phyloP scores from a whole-genome alignment of 2,888 invertebrate genomes.

The Nudaria mundana region DNA sequence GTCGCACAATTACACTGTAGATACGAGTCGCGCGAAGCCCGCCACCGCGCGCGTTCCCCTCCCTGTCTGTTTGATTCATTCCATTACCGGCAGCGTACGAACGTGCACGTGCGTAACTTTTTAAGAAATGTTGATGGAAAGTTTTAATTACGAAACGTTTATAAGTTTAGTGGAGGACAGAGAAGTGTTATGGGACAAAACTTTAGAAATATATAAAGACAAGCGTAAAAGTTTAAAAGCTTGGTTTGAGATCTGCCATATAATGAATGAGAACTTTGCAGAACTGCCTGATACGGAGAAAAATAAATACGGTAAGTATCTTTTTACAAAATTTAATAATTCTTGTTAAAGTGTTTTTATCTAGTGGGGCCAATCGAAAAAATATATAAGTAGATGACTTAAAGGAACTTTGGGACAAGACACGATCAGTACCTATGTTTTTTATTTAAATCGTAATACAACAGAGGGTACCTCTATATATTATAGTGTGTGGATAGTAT shows the following conservation, averaged over 20 bases:
- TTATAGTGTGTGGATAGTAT: slow-evolving; percentile 8
- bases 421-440: slow-evolving; percentile 9
- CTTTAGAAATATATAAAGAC: slow-evolving; percentile 8
- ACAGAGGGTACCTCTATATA: slow-evolving; percentile 7
- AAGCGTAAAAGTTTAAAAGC: slow-evolving; percentile 7
- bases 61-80: slow-evolving; percentile 7
- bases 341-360: slow-evolving; percentile 9
- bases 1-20: slow-evolving; percentile 1
- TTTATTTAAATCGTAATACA: slow-evolving; percentile 11
- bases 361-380: slow-evolving; percentile 10
- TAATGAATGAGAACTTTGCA: slow-evolving; percentile 5
- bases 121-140: slow-evolving; percentile 10
- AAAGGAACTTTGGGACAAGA: slow-evolving; percentile 11
- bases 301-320: slow-evolving; percentile 8
- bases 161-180: slow-evolving; percentile 9
- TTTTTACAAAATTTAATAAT: slow-evolving; percentile 8
- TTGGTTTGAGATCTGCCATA: slow-evolving; percentile 5
- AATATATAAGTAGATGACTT: slow-evolving; percentile 9
- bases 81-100: slow-evolving; percentile 6
- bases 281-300: slow-evolving; percentile 5
- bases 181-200: slow-evolving; percentile 9
- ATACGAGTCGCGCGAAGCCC: slow-evolving; percentile 4
- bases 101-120: slow-evolving; percentile 8
- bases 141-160: slow-evolving; percentile 14
- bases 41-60: slow-evolving; percentile 7